phyloP scores from a whole-genome alignment of 1,140 invertebrate genomes.

The Camponotus floridanus region DNA sequence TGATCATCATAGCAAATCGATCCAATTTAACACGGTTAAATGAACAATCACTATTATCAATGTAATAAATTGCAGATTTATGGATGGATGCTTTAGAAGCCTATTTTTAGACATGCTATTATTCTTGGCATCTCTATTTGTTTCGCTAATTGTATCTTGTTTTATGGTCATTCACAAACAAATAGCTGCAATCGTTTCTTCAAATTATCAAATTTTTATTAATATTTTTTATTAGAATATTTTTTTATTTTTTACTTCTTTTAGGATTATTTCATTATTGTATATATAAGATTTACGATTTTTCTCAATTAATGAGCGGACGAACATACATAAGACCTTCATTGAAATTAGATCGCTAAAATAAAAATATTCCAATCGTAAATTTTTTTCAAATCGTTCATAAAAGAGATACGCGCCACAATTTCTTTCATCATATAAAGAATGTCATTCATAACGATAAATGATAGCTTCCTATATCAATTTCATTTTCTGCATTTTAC shows the following conservation, averaged over 20 bases:
- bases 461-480: conserved; percentile 9
- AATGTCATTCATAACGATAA: conserved; percentile 58
- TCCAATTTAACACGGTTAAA: conserved; percentile 33
- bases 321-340: conserved; percentile 28
- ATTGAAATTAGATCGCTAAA: conserved; percentile 35
- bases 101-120: conserved; percentile 50
- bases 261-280: not conserved
- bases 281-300: not conserved
- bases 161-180: not conserved
- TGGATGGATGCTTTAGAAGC: conserved; percentile 5
- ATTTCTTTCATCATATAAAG: conserved; percentile 62
- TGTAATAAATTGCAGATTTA: conserved; percentile 31
- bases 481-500: conserved; percentile 33
- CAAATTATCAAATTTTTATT: not conserved
- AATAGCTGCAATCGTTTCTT: not conserved
- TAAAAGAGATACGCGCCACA: not conserved
- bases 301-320: not conserved
- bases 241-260: not conserved
- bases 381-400: conserved; percentile 29
- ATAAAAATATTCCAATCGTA: not conserved
- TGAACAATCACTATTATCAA: conserved; percentile 29
- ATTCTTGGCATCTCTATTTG: not conserved
- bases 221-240: conserved; percentile 13
- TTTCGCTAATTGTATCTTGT: conserved; percentile 10
- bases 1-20: conserved; percentile 8